These are phyloP conservation scores for Scolopax mira DNA, from an alignment of 2,113 vertebrate genomes.

Conservation along the genomic window DNA sequence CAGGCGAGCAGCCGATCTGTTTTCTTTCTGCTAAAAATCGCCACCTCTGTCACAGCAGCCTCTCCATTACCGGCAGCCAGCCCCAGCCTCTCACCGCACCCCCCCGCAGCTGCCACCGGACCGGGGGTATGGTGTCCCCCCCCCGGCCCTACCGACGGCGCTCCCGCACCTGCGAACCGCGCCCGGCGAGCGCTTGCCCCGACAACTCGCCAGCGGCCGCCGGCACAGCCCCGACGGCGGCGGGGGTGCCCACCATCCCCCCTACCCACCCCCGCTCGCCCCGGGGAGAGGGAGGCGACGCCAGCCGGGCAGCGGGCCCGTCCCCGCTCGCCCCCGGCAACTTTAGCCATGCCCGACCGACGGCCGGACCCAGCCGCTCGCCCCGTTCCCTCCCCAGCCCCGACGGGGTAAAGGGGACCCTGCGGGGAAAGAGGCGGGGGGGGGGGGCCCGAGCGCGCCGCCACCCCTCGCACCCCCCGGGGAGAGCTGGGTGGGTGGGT, in stretches of 20 bases:
- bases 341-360: not conserved
- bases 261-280: not conserved
- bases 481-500: too few species aligned
- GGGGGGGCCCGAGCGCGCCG: not conserved
- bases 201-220: not conserved
- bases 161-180: not conserved
- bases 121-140: not conserved
- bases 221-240: not conserved
- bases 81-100: not conserved
- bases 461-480: too few species aligned
- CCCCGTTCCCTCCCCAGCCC: not conserved
- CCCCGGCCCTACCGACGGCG: not conserved
- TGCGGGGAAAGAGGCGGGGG: too few species aligned
- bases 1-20: constrained; percentile 32
- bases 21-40: constrained; percentile 41
- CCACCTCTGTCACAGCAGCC: not conserved
- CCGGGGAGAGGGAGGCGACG: too few species aligned
- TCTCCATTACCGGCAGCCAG: not conserved
- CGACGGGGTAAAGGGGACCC: not conserved
- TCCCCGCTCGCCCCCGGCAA: not conserved
- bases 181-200: not conserved
- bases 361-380: not conserved
- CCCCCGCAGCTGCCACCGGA: not conserved
- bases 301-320: not conserved
- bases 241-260: not conserved